These are phyloP conservation scores for Mellivora capensis DNA, from an alignment of 2,113 vertebrate genomes.

Conservation along the genomic window DNA sequence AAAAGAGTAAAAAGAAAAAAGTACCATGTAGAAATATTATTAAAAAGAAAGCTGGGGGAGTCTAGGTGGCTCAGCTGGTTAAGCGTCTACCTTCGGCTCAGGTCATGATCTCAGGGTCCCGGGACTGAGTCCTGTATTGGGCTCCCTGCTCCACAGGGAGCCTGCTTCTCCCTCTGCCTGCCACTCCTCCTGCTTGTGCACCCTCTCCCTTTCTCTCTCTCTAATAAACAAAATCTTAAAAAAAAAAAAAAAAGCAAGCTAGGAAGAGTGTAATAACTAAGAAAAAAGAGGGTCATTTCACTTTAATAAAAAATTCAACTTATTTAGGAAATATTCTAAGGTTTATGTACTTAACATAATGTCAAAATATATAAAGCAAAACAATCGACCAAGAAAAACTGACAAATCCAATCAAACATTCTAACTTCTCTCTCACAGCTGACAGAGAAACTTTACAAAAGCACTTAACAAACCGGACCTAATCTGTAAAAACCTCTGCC, in stretches of 20 bases:
- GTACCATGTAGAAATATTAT: neutral
- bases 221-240: too few relatives aligned
- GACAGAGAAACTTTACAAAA: neutral
- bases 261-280: neutral
- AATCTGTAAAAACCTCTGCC: neutral
- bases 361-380: neutral
- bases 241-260: neutral
- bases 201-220: too few relatives aligned
- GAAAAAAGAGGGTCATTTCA: neutral
- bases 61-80: too few relatives aligned
- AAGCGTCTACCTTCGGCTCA: too few relatives aligned
- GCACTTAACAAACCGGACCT: neutral
- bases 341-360: neutral
- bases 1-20: neutral
- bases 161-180: too few relatives aligned
- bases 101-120: too few relatives aligned
- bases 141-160: too few relatives aligned
- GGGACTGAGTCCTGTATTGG: fast-evolving
- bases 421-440: neutral
- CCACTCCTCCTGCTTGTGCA: too few relatives aligned
- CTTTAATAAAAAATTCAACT: neutral
- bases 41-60: neutral
- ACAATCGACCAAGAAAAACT: neutral
- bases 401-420: neutral
- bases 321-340: neutral